phyloP scores from a whole-genome alignment of 2,797 vertebrate species.

The Gymnocypris eckloni region DNA sequence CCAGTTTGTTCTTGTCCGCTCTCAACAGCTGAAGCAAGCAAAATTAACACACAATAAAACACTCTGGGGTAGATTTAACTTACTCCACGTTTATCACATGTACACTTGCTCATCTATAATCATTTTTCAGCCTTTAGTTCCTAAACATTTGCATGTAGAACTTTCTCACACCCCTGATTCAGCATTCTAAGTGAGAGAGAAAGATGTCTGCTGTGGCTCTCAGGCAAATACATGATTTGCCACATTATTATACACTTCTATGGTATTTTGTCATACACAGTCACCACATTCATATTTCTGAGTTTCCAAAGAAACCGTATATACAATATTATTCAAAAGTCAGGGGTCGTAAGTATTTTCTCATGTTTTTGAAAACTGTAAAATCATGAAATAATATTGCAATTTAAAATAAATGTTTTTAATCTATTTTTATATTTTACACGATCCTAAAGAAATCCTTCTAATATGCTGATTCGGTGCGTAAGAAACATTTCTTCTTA shows the following conservation, averaged over 20 bases:
- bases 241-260: neutral
- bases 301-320: neutral
- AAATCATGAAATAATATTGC: neutral
- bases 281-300: neutral
- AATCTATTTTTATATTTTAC: neutral
- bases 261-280: neutral
- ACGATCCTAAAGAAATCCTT: neutral
- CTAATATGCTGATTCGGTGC: neutral
- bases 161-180: neutral
- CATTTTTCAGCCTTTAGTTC: neutral
- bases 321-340: neutral
- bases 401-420: neutral
- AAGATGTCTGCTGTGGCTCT: neutral
- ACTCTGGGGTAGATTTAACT: neutral
- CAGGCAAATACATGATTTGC: neutral
- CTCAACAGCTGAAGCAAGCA: slow-evolving; percentile 78
- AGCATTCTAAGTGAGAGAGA: neutral
- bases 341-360: neutral
- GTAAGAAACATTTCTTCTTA: neutral
- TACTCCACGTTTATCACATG: neutral
- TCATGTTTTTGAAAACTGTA: neutral
- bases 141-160: neutral
- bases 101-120: neutral
- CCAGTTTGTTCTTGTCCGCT: slow-evolving; percentile 84
- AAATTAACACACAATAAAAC: neutral